These are phyloP conservation scores for Drosophila yakuba DNA, from an alignment of 1,140 invertebrate genomes.

Conservation along the genomic window DNA sequence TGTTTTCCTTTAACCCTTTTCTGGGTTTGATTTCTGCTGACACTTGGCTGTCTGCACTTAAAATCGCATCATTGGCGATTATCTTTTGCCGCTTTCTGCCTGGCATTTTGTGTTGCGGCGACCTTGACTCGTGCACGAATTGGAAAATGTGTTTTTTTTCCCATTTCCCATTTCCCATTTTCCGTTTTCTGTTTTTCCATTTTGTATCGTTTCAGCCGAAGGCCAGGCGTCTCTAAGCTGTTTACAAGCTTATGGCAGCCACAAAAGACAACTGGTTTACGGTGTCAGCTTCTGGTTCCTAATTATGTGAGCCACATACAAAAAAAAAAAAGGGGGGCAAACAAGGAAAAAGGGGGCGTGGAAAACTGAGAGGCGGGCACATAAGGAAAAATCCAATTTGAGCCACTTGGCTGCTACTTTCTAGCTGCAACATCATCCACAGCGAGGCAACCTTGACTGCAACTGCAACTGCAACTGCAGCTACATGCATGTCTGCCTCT, in stretches of 20 bases:
- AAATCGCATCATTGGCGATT: slow-evolving; percentile 53
- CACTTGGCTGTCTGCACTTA: slow-evolving; percentile 46
- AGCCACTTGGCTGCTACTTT: slow-evolving; percentile 48
- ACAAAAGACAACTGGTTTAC: slow-evolving; percentile 38
- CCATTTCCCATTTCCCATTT: slow-evolving; percentile 9
- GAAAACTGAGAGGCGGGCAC: not conserved
- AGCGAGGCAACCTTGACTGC: slow-evolving; percentile 37
- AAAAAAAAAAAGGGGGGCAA: not conserved
- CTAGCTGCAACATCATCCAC: slow-evolving; percentile 41
- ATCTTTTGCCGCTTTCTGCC: slow-evolving; percentile 29
- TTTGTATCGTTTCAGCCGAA: slow-evolving; percentile 17
- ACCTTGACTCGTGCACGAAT: slow-evolving; percentile 50
- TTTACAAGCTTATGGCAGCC: slow-evolving; percentile 42
- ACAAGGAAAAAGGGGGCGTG: not conserved
- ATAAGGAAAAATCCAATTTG: slow-evolving; percentile 47
- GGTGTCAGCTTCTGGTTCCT: slow-evolving; percentile 44
- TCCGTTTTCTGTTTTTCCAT: not conserved
- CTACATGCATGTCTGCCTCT: slow-evolving; percentile 3
- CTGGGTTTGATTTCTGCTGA: slow-evolving; percentile 21
- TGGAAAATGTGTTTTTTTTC: slow-evolving; percentile 37
- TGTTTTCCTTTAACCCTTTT: not conserved
- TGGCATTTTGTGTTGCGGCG: slow-evolving; percentile 34
- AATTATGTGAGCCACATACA: slow-evolving; percentile 34
- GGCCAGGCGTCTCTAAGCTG: slow-evolving; percentile 43
- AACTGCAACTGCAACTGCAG: slow-evolving; percentile 44